A percentile compares a stretch with the other conserved stretches of the same genome.
Evolutionary conservation across 2,113 vertebrate genomes (phyloP).

Genomic region (Cheirogaleus medius): DNA sequence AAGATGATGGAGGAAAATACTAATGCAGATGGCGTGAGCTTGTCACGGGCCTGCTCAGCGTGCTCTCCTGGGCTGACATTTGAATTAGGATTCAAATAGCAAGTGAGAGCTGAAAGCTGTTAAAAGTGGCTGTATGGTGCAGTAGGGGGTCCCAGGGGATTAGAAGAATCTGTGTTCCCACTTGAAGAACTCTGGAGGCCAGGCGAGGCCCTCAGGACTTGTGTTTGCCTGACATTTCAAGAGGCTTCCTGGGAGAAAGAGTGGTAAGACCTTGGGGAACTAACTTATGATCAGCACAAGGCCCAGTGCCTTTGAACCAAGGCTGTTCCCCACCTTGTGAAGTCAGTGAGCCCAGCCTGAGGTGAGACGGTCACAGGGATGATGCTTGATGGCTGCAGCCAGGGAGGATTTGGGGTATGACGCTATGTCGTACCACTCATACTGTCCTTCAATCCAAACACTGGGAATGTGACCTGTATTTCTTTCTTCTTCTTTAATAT

Average conservation of each 20-base stretch:
- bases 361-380: background rate
- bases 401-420: background rate
- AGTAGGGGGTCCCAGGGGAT: background rate
- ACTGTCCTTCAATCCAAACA: background rate
- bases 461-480: background rate
- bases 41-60: background rate
- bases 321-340: background rate
- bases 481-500: background rate
- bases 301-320: background rate
- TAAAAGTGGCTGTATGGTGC: background rate
- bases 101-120: constrained; percentile 17
- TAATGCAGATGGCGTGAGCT: constrained; percentile 59
- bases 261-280: background rate
- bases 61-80: constrained; percentile 2
- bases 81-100: constrained; percentile 50
- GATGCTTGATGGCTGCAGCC: background rate
- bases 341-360: background rate
- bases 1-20: constrained; percentile 62
- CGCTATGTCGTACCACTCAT: background rate
- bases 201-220: background rate
- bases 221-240: background rate
- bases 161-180: background rate
- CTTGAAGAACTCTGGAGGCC: background rate
- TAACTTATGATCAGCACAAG: background rate
- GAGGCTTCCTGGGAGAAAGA: constrained; percentile 2